A percentile compares a stretch with the other conserved stretches of the same genome.
These are phyloP conservation scores for Amphipyra tragopoginis DNA, from an alignment of 2,888 invertebrate genomes.

Conservation along the genomic window DNA sequence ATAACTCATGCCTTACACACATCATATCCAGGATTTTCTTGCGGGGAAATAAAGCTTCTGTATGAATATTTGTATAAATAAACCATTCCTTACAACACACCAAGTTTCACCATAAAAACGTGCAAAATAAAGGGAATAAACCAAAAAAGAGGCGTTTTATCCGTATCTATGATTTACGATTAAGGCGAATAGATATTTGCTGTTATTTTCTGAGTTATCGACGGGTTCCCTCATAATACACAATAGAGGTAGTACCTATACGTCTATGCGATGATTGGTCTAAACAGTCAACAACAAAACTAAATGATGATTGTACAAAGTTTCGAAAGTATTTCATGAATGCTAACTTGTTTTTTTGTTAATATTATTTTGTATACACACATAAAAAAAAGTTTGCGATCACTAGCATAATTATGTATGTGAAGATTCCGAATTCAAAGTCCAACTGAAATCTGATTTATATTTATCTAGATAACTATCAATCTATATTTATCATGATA, in stretches of 20 bases:
- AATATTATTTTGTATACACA: too few relatives aligned
- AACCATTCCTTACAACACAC: slow-evolving; percentile 79
- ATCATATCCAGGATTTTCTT: slow-evolving; percentile 62
- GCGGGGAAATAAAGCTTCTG: slow-evolving; percentile 70
- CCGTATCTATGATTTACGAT: slow-evolving; percentile 80
- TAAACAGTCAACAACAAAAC: too few relatives aligned
- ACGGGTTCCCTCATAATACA: slow-evolving; percentile 31
- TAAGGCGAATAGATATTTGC: slow-evolving; percentile 74
- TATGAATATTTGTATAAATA: slow-evolving; percentile 86
- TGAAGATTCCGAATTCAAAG: too few relatives aligned
- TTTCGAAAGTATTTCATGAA: too few relatives aligned
- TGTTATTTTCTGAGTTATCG: slow-evolving; percentile 73
- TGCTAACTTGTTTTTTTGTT: too few relatives aligned
- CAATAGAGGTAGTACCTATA: slow-evolving; percentile 37
- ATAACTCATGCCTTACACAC: slow-evolving; percentile 61
- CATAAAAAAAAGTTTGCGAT: too few relatives aligned
- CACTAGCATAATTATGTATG: too few relatives aligned
- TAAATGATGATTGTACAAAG: too few relatives aligned
- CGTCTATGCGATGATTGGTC: too few relatives aligned
- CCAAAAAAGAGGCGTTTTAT: slow-evolving; percentile 74
- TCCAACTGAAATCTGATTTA: too few relatives aligned
- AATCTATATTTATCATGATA: too few relatives aligned
- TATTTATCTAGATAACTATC: too few relatives aligned
- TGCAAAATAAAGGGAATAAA: slow-evolving; percentile 77
- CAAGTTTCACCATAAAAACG: slow-evolving; percentile 80